Evolutionary conservation across 2,797 vertebrate species (phyloP), one percentile per base, ranked within the genome.

Genomic region (Syndactyla subalaris): DNA sequence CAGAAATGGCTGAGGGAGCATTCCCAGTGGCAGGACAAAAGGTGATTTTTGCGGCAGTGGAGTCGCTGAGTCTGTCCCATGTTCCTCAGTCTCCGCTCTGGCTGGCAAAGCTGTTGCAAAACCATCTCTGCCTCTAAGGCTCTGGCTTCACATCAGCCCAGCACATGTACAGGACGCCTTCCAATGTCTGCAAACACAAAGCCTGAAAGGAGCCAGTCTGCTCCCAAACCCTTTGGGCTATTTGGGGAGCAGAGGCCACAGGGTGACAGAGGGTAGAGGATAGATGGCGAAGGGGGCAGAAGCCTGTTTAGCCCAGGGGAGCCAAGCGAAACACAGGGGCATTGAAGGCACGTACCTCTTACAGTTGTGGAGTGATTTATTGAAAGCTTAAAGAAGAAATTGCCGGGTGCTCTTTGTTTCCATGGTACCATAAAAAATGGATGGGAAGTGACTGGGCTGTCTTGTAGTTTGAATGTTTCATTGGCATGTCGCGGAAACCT

Each of bases 381-480:
- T 92, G 80, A 45, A 86, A 96, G 90, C 92, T 76, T 73, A 57
- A 89, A 51, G 82, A 75, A 93, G 26, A 88, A 82, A 86, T 93
- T 92, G 95, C 93, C 88, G 48, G 82, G 73, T 62, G 0, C 87
- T 91, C 78, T 95, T 96, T 83, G 95, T 97, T 97, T 97, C 97
- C 97, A 96, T 97, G 96, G 95, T 34, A 95, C 90, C 94, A 95
- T 93, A 94, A 96, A 96, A 96, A 96, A 95, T 87, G 90, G 94
- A 96, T 96, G 94, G 96, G 87, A 96, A 96, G 94, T 95, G 95
- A 95, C 96, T 94, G 88, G 96, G 76, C 85, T 93, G 96, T 93
- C 93, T 96, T 95, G 96, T 95, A 93, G 79, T 36, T 92, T 92
- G 93, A 95, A 95, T 90, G 94, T 94, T 92, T 96, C 92, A 94